Evolutionary conservation across 2,113 vertebrate species (phyloP), one percentile per base, ranked within the genome.

Genomic region (Hiodon tergisus): DNA sequence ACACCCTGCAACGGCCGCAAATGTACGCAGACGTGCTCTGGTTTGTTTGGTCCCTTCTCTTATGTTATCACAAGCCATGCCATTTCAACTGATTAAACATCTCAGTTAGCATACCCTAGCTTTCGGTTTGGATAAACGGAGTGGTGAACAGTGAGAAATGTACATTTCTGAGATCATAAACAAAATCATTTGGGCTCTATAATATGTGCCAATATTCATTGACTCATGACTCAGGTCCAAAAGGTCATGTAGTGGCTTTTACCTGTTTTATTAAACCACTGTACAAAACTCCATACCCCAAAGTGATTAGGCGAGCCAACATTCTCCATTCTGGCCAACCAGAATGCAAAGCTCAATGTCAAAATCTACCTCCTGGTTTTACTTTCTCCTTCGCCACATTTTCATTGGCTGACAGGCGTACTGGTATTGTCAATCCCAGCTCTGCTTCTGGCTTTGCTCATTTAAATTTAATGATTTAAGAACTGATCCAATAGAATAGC

Each of bases 151-250:
- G 4, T n/a, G 10, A 16, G 14, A 14, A 4, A 52, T 61, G 58
- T 62, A 59, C 61, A 59, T 10, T 50, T 6, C 55, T 17, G 11
- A 8, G 46, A 72, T 48, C 46, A 50, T 4, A 60, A n/a, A 47
- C 57, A 59, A 16, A 5, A 50, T 11, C 13, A 51, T 53, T 9
- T 4, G 70, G 11, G 8, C n/a, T 4, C 57, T 53, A 11, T 3
- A 14, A 3, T 60, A 6, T 51, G 48, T 52, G 59, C 58, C 71
- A 62, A 46, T 72, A 72, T 51, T 48, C 46, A 16, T 17, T 61
- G 31, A 51, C 71, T 72, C 10, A n/a, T 17, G 71, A 59, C 71
- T 72, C 59, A 8, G 59, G n/a, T 72, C 71, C 58, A 51, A 55
- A 7, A 31, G 48, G 13, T n/a, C 71, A 13, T 51, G 47, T 57